Evolutionary conservation across 1,140 invertebrate genomes (phyloP), one percentile per base, ranked within the genome.

Genomic region (Hyles euphorbiae): DNA sequence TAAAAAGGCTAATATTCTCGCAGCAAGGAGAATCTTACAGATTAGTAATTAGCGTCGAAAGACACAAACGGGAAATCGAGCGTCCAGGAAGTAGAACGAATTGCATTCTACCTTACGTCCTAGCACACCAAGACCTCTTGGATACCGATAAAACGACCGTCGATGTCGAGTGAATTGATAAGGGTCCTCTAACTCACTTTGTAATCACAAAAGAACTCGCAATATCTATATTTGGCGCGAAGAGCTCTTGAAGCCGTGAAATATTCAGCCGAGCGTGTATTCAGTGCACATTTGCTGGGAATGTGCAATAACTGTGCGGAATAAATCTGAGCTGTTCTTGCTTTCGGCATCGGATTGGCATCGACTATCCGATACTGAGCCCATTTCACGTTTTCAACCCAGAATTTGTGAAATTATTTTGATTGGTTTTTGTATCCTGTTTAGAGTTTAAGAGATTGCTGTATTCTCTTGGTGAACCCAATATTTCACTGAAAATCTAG

Each of bases 261-360:
- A 63, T 63, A 59, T 63, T 51, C 61, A 63, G 53, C 36, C 10
- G 32, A 22, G 60, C 58, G 49, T 56, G 60, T 50, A 65, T 63
- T 54, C 60, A 55, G 56, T 66, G 61, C 60, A 72, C 65, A 70
- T 63, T 68, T 68, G 66, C 58, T 44, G 60, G 49, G 61, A 68
- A 66, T 72, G 69, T 68, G 69, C 66, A 72, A 72, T 72, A 68
- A 68, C 69, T 53, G 61, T 34, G 51, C 34, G 58, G 54, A 55
- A 68, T 72, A 72, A 72, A 72, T 72, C 66, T 65, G 53, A 34
- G 32, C 50, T 32, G 61, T 51, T 62, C 59, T 65, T 67, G 60
- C 58, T 61, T 62, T 65, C 58, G 66, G 52, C 60, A 62, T 50
- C 47, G 47, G 57, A 70, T 67, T 65, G 61, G 56, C 59, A 57